phyloP scores from a whole-genome alignment of 2,113 vertebrate genomes.

The Clarias magur region DNA sequence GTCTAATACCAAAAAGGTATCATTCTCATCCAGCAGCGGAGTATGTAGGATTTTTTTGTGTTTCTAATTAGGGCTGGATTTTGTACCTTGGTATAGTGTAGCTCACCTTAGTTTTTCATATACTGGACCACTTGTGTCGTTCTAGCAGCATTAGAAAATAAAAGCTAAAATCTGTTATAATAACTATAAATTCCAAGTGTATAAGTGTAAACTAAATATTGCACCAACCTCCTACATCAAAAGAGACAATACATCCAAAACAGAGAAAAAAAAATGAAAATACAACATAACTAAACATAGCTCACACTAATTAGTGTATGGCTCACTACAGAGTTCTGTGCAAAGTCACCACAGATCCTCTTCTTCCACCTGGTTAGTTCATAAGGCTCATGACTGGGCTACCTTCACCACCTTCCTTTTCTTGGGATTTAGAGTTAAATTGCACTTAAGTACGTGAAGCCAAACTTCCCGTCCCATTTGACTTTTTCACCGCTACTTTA shows the following conservation, averaged over 20 bases:
- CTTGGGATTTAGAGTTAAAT: slow-evolving; percentile 62
- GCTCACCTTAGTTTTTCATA: not conserved
- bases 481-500: slow-evolving; percentile 67
- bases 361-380: slow-evolving; percentile 57
- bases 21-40: not conserved
- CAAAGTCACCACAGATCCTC: slow-evolving; percentile 40
- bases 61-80: not conserved
- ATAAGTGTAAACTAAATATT: slow-evolving; percentile 59
- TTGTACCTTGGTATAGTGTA: not conserved
- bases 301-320: not conserved
- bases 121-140: not conserved
- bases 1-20: not conserved
- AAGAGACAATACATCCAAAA: slow-evolving; percentile 50
- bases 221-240: slow-evolving; percentile 48
- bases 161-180: slow-evolving; percentile 52
- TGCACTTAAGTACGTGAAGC: slow-evolving; percentile 71
- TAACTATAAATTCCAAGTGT: slow-evolving; percentile 10
- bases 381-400: slow-evolving; percentile 74
- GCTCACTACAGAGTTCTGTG: slow-evolving; percentile 16
- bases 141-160: not conserved
- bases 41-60: not conserved
- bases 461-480: slow-evolving; percentile 52
- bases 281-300: not conserved
- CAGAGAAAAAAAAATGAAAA: slow-evolving; percentile 39
- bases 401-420: slow-evolving; percentile 7